Conservation (phyloP, 2,113 vertebrate species). For the Rattus rattus region DNA sequence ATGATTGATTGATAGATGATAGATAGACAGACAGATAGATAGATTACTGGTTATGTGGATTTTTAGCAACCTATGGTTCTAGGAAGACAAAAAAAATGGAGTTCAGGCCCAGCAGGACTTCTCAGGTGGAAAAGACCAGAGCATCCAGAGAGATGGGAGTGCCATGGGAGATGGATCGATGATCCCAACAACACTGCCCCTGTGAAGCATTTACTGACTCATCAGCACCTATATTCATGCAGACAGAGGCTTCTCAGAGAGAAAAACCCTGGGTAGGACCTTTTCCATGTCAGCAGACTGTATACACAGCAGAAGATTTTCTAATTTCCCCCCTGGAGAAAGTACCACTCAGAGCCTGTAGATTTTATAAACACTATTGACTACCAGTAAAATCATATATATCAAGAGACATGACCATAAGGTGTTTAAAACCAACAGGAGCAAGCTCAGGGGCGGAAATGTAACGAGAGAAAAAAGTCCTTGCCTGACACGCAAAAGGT, state of each 20-base stretch:
- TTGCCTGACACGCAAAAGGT: background rate
- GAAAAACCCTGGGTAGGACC: background rate
- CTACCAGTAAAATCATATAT: background rate
- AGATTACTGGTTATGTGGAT: background rate
- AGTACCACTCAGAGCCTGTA: background rate
- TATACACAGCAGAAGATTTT: background rate
- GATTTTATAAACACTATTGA: background rate
- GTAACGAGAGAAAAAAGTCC: background rate
- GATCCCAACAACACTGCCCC: background rate
- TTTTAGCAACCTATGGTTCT: background rate
- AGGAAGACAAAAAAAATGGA: background rate
- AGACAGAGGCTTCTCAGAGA: background rate
- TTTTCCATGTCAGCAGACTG: background rate
- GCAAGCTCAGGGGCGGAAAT: background rate
- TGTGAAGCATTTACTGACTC: background rate
- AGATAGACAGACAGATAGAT: background rate
- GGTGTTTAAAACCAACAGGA: background rate
- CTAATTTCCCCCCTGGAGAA: background rate
- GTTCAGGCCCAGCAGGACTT: background rate
- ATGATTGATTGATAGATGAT: background rate
- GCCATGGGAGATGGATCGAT: background rate
- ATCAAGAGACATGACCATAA: background rate
- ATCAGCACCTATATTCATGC: background rate
- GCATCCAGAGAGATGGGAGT: background rate
- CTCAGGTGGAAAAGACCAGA: background rate